Evolutionary conservation across 2,113 vertebrate species (phyloP), one percentile per base, ranked within the genome.

Genomic region (Phoenicopterus ruber): DNA sequence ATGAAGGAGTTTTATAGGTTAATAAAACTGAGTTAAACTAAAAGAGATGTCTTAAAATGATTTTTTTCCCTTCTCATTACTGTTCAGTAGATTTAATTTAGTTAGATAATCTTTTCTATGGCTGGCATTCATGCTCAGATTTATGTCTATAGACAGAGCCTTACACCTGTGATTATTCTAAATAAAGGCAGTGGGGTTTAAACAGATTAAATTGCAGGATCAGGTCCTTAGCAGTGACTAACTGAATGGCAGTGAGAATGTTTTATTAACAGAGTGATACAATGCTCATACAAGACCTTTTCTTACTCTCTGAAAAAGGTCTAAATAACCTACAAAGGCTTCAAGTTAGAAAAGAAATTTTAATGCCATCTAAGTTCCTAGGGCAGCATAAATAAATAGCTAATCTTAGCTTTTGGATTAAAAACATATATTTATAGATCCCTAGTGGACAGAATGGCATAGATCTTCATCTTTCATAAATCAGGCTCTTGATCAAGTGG

Each of bases 11-110:
- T 90, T 80, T 82, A 58, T 18, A 62, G 29, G 62, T 94, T 90
- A 90, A 87, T 85, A 86, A 65, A 62, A 40, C 5, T 49, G n/a
- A 88, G 19, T 84, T 82, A 76, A 93, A 90, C 38, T 42, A 72
- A 74, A 79, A 58, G 69, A 80, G 25, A 77, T 81, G 73, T 87
- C 29, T 71, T 58, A 50, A 65, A 25, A 22, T 58, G 1, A 13
- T 84, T 86, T 84, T 47, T 70, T 44, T 4, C 34, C 46, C 46
- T 87, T 82, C 47, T 61, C 46, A 29, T 47, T 94, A 72, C 82
- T 87, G 77, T 85, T 88, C 58, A 38, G 70, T 13, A 87, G 67
- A 82, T 91, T 77, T 91, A 91, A 95, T 95, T 95, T 95, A 88
- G 62, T 66, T 80, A 72, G 62, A 85, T 94, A 74, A 85, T 80